phyloP scores from a whole-genome alignment of 1,140 invertebrate genomes.

The Leucophenga varia region DNA sequence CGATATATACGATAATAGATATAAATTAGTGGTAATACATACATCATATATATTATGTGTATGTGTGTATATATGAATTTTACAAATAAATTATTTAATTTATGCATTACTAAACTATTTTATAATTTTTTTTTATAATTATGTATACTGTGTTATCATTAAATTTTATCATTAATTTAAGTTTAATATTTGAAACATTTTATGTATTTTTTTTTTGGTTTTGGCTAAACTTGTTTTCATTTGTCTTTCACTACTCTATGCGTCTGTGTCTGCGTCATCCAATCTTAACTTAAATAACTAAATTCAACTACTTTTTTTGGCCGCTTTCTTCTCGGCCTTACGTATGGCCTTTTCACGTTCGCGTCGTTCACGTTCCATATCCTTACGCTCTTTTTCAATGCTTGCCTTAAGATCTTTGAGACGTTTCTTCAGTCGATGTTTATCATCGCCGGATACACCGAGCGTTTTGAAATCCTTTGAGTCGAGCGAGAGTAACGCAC shows the following conservation, averaged over 20 bases:
- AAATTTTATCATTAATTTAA: too few species aligned
- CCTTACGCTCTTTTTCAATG: conserved; percentile 77
- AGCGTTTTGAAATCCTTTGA: conserved; percentile 85
- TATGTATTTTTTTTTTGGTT: conserved; percentile 50
- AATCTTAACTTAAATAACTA: conserved; percentile 35
- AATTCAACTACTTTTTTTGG: conserved; percentile 63
- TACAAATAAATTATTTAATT: conserved; percentile 37
- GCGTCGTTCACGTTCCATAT: conserved; percentile 72
- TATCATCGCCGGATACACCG: conserved; percentile 78
- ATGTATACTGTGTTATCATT: too few species aligned
- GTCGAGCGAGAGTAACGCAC: conserved; percentile 77
- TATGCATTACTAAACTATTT: conserved; percentile 17
- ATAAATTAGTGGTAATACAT: background rate
- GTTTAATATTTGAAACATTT: conserved; percentile 22
- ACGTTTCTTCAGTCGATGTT: conserved; percentile 81
- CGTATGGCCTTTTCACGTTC: conserved; percentile 73
- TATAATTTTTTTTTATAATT: background rate
- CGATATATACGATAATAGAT: too few species aligned
- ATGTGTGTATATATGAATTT: conserved; percentile 19
- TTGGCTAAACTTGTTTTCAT: conserved; percentile 21
- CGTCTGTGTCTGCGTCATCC: too few species aligned
- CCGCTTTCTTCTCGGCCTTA: conserved; percentile 79
- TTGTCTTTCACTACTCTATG: too few species aligned
- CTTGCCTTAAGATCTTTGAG: conserved; percentile 81
- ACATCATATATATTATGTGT: conserved; percentile 10